Evolutionary conservation across 2,113 vertebrate species (phyloP), one percentile per base, ranked within the genome.

Genomic region (Xyrauchen texanus): DNA sequence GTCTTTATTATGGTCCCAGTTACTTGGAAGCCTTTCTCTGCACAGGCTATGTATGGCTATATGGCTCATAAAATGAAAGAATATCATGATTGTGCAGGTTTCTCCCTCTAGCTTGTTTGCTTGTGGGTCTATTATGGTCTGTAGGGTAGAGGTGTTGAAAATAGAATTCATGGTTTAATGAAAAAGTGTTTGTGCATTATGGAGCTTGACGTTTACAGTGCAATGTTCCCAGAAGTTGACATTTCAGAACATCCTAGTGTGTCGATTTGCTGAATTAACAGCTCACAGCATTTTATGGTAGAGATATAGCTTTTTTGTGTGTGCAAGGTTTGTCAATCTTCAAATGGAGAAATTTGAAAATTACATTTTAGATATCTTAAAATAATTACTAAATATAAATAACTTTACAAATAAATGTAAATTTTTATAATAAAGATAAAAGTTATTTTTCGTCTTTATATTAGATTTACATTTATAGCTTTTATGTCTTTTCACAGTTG

Each of bases 11-110:
- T 69, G 86, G 87, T 92, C 90, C 90, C 86, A 90, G 88, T 88
- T 90, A 90, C 90, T 86, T 86, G 83, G 89, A 85, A 92, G 89
- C 87, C 84, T 83, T 78, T 85, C 85, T 85, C 67, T 86, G 88
- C 88, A 87, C 86, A 79, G 86, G 83, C 86, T 88, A 80, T 79
- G 21, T 34, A 34, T 34, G 21, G 21, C 21, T 76, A 89, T 90
- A 92, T 84, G 90, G 87, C 82, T 89, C 88, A 92, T 93, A 94
- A 94, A 94, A 88, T 90, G 88, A 88, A 91, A 91, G 88, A 86
- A 89, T 88, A 88, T 89, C 88, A 88, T 88, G 86, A 87, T 83
- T 85, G 79, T 67, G 79, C 77, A n/a, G 21, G 77, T 84, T 85
- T 84, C 81, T 78, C 83, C 74, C 73, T 79, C 21, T 34, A 34